Base-by-base conservation (phyloP, 2,888 invertebrate species). In the Hypolimnas misippus region DNA sequence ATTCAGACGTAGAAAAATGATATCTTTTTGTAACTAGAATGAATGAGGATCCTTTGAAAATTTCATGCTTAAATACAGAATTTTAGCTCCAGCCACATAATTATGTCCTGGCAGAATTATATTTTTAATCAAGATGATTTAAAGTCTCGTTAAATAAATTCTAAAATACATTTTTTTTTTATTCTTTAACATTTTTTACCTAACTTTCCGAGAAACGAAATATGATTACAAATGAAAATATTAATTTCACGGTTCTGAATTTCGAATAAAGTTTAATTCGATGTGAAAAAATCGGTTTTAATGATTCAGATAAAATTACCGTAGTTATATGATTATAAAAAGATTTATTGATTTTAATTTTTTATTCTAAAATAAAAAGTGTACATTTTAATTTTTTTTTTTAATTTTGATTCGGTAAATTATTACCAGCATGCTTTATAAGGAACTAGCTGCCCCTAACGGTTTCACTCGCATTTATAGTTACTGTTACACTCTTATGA, bases 11-110 rank as follows among this genome's bases (percentile, higher is more conserved):
- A 38, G 35, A 38, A 4, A 38, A n/a, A 38, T 38, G 35, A 33
- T 8, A n/a, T 12, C 35, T 12, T n/a, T 38, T 38, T 38, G 35
- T 38, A n/a, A 38, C 35, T n/a, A 38, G 35, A 4, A 38, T 38
- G n/a, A 38, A 38, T 38, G 35, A 38, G n/a, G n/a, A 12, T 38
- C 35, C 35, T n/a, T 38, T 38, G 35, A 38, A 38, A 38, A n/a
- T 38, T 38, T n/a, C 35, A 38, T n/a, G 12, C 12, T 38, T n/a
- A 38, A n/a, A 38, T n/a, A 38, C 1, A 12, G 4, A 38, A 38
- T 38, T 38, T 38, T n/a, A n/a, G 35, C 35, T 1, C 12, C 2
- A 38, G 35, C 35, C n/a, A n/a, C 35, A n/a, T 38, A 38, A 38
- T 35, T 1, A 31, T 31, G 31, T 35, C 33, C 1, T 35, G 33